Evolutionary conservation across 2,888 invertebrate species (phyloP), one percentile per base, ranked within the genome.

Genomic region (Drosophila vallismaia): DNA sequence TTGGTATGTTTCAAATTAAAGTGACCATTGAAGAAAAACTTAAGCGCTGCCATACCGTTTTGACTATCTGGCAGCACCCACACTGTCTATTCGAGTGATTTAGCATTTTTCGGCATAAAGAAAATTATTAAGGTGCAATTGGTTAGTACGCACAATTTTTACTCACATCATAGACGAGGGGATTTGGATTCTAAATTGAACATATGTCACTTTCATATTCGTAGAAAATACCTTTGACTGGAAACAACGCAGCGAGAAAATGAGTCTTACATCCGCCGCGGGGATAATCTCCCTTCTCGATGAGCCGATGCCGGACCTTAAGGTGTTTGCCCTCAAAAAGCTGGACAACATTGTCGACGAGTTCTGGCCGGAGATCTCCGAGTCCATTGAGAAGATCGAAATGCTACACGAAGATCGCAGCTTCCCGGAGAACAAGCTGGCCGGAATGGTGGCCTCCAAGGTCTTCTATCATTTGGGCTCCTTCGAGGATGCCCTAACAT

Each of bases 321-420:
- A 98, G 92, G 95, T 97, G 28, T 99, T 98, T 91, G 98, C 99
- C 12, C 92, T 99, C 85, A 96, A 96, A 89, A 98, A 98, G 90
- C 93, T 99, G 85, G 96, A 99, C 92, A 94, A 94, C 89, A 97
- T 99, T 87, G 98, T 99, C 0, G 98, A 99, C 91, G 97, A 98
- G 91, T 99, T 99, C 92, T 99, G 99, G 99, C 97, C 99, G 7
- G 99, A 99, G 93, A 99, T 99, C 84, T 98, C 98, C 0, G 99
- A 99, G 92, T 97, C 98, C 10, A 97, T 99, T 83, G 97, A 97
- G 89, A 99, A 98, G 93, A 98, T 99, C 88, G 99, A 99, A 93
- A 97, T 97, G 90, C 93, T 99, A 29, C 97, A 98, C 89, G 99
- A 99, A 92, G 98, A 99, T 89, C 95, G 96, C 89, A 93, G 93